Percentiles rank a stretch among this genome's conserved stretches.
These are phyloP conservation scores for Craniophora ligustri DNA, from an alignment of 2,888 invertebrate genomes.

Conservation along the genomic window DNA sequence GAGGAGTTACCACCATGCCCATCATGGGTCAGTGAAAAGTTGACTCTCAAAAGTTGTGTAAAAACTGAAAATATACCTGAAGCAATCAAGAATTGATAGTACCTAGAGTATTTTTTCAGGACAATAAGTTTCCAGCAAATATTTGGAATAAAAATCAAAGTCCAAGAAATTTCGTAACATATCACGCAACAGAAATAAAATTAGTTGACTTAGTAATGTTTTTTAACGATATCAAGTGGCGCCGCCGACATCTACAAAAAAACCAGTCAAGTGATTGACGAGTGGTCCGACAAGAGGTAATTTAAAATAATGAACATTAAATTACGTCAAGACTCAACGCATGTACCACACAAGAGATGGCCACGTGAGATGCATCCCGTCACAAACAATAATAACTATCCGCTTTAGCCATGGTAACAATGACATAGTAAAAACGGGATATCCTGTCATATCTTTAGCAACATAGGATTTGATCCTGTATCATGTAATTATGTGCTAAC, in stretches of 20 bases:
- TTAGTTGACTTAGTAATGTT: constrained; percentile 43
- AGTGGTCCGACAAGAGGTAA: constrained; percentile 57
- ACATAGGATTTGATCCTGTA: constrained; percentile 35
- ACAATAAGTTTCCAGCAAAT: constrained; percentile 22
- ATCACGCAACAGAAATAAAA: constrained; percentile 43
- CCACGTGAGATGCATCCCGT: constrained; percentile 58
- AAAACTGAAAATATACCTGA: constrained; percentile 23
- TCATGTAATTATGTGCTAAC: constrained; percentile 29
- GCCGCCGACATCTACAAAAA: constrained; percentile 67
- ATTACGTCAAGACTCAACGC: constrained; percentile 60
- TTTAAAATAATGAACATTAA: constrained; percentile 67
- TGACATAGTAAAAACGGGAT: constrained; percentile 56
- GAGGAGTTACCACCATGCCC: background rate
- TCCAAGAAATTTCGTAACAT: constrained; percentile 29
- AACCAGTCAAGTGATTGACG: constrained; percentile 66
- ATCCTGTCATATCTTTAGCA: constrained; percentile 43
- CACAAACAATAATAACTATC: constrained; percentile 45
- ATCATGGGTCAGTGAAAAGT: constrained; percentile 8
- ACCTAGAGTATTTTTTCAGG: constrained; percentile 12
- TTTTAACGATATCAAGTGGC: constrained; percentile 66
- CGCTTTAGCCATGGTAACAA: constrained; percentile 37
- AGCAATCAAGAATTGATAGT: constrained; percentile 10
- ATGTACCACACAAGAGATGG: constrained; percentile 49
- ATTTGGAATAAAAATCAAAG: constrained; percentile 27
- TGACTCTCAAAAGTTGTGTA: background rate